Conservation (phyloP, 2,888 invertebrate genomes). For the Acanthococcus lagerstroemiae region DNA sequence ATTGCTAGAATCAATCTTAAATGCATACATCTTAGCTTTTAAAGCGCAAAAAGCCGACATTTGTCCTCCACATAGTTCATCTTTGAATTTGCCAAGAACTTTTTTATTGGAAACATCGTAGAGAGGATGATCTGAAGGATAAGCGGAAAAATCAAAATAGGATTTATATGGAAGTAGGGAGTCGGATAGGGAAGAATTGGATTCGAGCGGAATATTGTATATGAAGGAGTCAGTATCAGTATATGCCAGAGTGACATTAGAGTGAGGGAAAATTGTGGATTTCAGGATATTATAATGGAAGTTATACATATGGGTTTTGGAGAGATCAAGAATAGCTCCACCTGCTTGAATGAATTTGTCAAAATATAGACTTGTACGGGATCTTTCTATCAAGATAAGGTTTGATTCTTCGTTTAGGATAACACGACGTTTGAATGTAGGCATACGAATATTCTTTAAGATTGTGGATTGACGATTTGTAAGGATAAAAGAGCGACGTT, state of each 20-base stretch:
- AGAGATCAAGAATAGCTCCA: background rate
- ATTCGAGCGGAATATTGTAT: background rate
- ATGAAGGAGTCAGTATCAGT: conserved; percentile 1
- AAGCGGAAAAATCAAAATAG: background rate
- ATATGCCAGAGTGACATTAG: background rate
- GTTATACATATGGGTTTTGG: background rate
- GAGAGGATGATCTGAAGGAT: background rate
- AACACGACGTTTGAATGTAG: background rate
- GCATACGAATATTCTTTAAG: background rate
- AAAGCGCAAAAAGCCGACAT: background rate
- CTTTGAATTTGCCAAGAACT: background rate
- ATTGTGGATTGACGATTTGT: background rate
- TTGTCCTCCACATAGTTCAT: background rate
- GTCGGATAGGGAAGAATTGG: background rate
- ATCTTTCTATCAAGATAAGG: background rate
- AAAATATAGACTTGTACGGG: background rate
- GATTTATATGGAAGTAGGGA: background rate
- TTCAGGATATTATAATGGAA: conserved; percentile 3
- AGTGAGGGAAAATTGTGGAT: background rate
- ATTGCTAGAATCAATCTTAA: background rate
- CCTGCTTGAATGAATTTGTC: background rate
- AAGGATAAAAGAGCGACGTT: background rate
- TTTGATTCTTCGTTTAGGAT: conserved; percentile 1
- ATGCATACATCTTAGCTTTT: background rate
- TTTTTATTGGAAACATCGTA: background rate